phyloP scores from a whole-genome alignment of 2,797 vertebrate genomes.

The Lateolabrax maculatus region DNA sequence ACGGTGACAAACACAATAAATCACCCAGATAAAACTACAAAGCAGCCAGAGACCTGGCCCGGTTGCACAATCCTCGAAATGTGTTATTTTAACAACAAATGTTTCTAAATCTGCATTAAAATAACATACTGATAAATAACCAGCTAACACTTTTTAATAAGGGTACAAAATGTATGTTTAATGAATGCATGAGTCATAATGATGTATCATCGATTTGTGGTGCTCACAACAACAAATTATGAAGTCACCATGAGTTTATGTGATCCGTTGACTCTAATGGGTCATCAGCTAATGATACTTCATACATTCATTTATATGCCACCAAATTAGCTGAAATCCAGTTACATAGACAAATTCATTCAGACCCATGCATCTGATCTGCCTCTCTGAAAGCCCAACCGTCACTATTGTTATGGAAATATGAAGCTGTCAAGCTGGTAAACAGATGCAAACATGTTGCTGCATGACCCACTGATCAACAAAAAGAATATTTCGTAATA shows the following conservation, averaged over 20 bases:
- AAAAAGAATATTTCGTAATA: background rate
- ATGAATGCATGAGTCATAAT: background rate
- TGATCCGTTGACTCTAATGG: background rate
- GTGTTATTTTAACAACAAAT: background rate
- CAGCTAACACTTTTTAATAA: background rate
- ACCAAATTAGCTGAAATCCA: background rate
- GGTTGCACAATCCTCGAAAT: background rate
- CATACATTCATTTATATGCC: background rate
- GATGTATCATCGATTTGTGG: background rate
- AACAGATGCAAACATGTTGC: background rate
- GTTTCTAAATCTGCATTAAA: background rate
- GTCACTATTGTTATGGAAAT: background rate
- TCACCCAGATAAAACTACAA: background rate
- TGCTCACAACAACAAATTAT: background rate
- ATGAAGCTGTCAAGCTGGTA: background rate
- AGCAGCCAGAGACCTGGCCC: background rate
- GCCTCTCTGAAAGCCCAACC: background rate
- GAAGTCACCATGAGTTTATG: background rate
- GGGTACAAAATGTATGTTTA: background rate
- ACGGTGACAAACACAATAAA: background rate
- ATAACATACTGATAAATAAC: background rate
- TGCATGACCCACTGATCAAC: conserved; percentile 7
- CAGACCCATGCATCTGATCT: background rate
- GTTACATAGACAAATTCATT: background rate
- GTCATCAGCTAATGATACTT: background rate